Conservation (phyloP, 2,113 vertebrate species). For the Carollia perspicillata region DNA sequence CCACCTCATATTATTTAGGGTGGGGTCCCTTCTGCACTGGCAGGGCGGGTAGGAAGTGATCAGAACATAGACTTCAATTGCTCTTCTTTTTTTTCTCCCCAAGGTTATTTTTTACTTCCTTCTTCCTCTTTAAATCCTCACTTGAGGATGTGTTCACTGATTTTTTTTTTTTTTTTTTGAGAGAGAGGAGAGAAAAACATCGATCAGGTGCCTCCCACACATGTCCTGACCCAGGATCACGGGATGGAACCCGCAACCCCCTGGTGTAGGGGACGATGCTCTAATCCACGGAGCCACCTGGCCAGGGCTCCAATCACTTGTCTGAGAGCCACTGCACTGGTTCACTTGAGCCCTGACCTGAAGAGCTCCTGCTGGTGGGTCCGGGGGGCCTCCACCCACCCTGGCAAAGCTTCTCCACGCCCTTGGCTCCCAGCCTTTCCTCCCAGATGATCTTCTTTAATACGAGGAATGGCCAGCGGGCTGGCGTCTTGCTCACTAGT, state of each 20-base stretch:
- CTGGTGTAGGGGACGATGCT: too few relatives aligned
- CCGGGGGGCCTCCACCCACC: not conserved
- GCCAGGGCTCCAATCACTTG: not conserved
- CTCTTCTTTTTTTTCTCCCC: not conserved
- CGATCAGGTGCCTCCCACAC: too few relatives aligned
- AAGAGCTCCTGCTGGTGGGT: not conserved
- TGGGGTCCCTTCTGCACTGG: not conserved
- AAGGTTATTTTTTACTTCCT: not conserved
- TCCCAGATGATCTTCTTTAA: not conserved
- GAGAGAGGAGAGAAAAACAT: too few relatives aligned
- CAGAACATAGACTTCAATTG: not conserved
- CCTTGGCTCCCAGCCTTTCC: not conserved
- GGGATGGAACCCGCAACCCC: too few relatives aligned
- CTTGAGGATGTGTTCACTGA: too few relatives aligned
- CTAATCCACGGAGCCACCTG: too few relatives aligned
- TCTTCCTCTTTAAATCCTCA: too few relatives aligned
- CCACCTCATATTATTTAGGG: not conserved
- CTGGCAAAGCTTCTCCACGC: not conserved
- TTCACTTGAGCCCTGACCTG: not conserved
- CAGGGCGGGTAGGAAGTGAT: not conserved
- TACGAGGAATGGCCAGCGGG: not conserved
- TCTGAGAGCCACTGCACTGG: not conserved
- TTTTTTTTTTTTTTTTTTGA: too few relatives aligned
- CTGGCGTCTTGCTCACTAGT: not conserved
- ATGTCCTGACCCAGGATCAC: too few relatives aligned